A percentile compares a stretch with the other conserved stretches of the same genome.
Evolutionary conservation across 2,113 vertebrate species (phyloP).

Genomic region (Syrrhaptes paradoxus): DNA sequence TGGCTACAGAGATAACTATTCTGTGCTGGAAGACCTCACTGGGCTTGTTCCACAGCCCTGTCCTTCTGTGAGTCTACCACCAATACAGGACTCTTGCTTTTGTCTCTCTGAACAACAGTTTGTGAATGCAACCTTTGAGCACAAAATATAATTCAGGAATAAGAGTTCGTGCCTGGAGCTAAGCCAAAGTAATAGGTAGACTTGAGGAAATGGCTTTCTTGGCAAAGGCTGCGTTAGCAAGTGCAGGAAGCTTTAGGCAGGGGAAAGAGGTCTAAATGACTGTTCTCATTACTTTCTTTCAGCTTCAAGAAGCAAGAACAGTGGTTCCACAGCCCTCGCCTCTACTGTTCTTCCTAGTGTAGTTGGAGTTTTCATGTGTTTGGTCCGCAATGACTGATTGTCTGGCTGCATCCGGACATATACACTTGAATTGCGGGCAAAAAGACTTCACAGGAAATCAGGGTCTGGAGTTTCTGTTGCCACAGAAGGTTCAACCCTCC

Average conservation of each 20-base stretch:
- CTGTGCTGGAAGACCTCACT: not conserved
- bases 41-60: not conserved
- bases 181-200: not conserved
- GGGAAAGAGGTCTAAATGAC: not conserved
- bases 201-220: not conserved
- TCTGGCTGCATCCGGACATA: not conserved
- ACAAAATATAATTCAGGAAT: not conserved
- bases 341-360: not conserved
- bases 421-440: not conserved
- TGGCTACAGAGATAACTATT: not conserved
- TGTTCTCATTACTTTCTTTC: not conserved
- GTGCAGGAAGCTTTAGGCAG: not conserved
- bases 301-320: slow-evolving; percentile 40
- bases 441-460: not conserved
- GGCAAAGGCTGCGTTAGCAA: not conserved
- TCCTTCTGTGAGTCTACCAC: not conserved
- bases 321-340: not conserved
- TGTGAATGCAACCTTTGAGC: not conserved
- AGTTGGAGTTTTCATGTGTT: not conserved
- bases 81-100: not conserved
- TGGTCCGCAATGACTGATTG: not conserved
- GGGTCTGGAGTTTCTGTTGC: not conserved
- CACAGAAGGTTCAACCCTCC: not conserved
- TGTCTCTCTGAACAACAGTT: not conserved
- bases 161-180: not conserved